Evolutionary conservation across 2,113 vertebrate species (phyloP).

Genomic region (Semnornis frantzii): DNA sequence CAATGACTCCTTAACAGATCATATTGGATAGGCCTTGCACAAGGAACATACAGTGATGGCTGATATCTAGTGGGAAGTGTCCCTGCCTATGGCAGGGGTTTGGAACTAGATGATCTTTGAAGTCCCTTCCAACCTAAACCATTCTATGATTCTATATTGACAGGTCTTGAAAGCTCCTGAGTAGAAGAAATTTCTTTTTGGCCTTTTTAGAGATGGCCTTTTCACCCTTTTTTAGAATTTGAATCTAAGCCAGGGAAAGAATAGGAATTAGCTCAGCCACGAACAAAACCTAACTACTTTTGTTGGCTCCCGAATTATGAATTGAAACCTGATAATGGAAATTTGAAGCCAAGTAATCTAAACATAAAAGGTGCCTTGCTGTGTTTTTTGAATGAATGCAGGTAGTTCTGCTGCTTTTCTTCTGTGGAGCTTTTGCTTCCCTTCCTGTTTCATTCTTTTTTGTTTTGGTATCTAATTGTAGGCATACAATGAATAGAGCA

Average conservation of each 20-base stretch:
- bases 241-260: neutral
- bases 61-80: neutral
- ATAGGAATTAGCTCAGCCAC: neutral
- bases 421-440: neutral
- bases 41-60: neutral
- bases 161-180: neutral
- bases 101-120: no score
- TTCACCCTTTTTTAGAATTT: neutral
- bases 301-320: neutral
- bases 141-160: neutral
- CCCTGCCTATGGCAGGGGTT: no score
- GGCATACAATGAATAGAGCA: neutral
- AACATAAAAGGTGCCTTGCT: neutral
- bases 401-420: neutral
- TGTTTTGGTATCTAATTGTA: constrained; percentile 28
- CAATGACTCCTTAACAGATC: neutral
- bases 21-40: neutral
- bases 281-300: neutral
- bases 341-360: neutral
- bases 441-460: constrained; percentile 34
- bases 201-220: neutral
- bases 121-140: no score
- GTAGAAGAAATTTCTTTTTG: neutral
- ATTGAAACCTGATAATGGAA: constrained; percentile 6
- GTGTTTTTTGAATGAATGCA: neutral